Evolutionary conservation across 2,888 invertebrate genomes (phyloP).

Genomic region (Oscheius sp.): DNA sequence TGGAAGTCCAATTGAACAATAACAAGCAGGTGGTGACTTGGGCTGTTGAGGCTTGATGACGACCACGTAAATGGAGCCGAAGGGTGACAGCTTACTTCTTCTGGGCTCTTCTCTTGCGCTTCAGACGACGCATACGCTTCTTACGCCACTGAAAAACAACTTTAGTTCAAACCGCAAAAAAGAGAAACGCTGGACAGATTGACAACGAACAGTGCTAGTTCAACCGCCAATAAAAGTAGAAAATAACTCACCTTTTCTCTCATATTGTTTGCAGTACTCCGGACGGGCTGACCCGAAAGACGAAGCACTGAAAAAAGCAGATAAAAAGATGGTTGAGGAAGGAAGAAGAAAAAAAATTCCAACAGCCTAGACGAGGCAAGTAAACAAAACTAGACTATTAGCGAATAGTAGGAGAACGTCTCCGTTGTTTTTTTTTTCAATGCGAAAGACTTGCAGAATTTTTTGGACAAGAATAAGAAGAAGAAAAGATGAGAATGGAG

Average conservation of each 20-base stretch:
- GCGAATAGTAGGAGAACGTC: no score
- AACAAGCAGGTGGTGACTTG: neutral
- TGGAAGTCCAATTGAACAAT: slow-evolving; percentile 1
- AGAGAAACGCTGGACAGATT: neutral
- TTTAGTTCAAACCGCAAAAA: slow-evolving; percentile 10
- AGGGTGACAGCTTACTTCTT: slow-evolving; percentile 58
- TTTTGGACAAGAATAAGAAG: neutral
- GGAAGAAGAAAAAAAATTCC: no score
- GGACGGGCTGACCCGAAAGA: slow-evolving; percentile 25
- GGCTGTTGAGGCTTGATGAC: neutral
- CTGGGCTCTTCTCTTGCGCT: slow-evolving; percentile 73
- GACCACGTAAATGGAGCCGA: neutral
- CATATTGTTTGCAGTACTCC: slow-evolving; percentile 39
- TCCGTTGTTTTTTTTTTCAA: no score
- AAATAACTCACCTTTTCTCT: slow-evolving; percentile 38
- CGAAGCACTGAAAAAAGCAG: slow-evolving; percentile 37
- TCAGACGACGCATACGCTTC: slow-evolving; percentile 64
- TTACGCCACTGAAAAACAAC: slow-evolving; percentile 40
- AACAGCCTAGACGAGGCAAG: no score
- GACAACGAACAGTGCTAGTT: neutral
- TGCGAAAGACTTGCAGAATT: neutral
- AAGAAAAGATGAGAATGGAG: no score
- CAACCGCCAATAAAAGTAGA: neutral
- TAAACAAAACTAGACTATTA: no score
- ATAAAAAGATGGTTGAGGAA: neutral